A percentile compares a stretch with the other conserved stretches of the same genome.
phyloP scores from a whole-genome alignment of 2,113 vertebrate genomes.

The Smithornis capensis region DNA sequence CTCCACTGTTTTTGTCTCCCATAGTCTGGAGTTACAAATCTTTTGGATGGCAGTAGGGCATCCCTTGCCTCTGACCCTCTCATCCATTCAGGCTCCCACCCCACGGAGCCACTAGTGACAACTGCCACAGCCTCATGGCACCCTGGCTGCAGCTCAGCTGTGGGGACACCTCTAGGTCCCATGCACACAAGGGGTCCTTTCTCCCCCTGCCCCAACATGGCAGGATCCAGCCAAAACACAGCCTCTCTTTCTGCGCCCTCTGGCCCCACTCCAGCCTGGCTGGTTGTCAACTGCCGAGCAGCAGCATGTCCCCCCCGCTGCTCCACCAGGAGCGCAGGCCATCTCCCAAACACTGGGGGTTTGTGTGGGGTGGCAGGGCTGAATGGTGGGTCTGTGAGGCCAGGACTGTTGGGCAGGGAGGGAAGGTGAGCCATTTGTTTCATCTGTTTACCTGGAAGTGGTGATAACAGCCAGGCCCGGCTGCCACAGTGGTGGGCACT shows the following conservation, averaged over 20 bases:
- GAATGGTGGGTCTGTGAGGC: conserved; percentile 37
- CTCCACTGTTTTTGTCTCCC: background rate
- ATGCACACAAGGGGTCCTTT: background rate
- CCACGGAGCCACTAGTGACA: background rate
- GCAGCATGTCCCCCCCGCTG: background rate
- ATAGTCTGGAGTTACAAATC: background rate
- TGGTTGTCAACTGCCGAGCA: background rate
- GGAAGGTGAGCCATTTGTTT: background rate
- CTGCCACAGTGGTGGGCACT: background rate
- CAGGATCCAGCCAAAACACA: background rate
- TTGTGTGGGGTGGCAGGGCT: background rate
- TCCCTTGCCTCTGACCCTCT: background rate
- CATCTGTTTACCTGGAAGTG: conserved; percentile 58
- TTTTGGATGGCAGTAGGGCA: background rate
- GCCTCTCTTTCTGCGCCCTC: background rate
- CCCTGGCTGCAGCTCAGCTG: background rate
- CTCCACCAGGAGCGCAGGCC: background rate
- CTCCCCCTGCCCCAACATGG: background rate
- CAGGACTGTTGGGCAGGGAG: background rate
- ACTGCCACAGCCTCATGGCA: rapidly evolving
- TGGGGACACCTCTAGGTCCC: background rate
- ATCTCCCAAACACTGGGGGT: conserved; percentile 28
- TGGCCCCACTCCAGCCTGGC: conserved; percentile 34
- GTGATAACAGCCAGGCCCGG: background rate
- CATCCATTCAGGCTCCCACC: background rate